These are phyloP conservation scores for Illadopsis cleaveri DNA, from an alignment of 2,113 vertebrate species.

Conservation along the genomic window DNA sequence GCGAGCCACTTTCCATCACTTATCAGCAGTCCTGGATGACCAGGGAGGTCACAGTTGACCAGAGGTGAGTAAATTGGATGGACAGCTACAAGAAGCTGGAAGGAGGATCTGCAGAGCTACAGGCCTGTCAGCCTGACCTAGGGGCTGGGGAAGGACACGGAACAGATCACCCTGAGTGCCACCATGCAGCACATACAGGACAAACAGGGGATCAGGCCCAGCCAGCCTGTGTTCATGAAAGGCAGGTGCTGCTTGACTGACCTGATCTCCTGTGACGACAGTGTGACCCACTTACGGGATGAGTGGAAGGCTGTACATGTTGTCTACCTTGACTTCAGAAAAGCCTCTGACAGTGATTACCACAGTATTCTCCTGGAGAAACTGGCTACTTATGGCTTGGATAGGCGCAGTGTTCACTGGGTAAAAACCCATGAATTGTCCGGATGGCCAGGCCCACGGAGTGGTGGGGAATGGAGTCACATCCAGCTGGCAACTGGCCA, in stretches of 20 bases:
- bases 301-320: not conserved
- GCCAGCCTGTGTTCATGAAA: not conserved
- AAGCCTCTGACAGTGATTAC: not conserved
- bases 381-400: not conserved
- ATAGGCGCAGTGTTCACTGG: fast-evolving
- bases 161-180: not conserved
- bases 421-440: fast-evolving
- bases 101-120: not conserved
- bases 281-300: not conserved
- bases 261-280: not conserved
- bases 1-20: fast-evolving
- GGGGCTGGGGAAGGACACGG: not conserved
- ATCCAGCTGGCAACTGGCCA: not conserved
- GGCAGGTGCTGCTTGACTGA: not conserved
- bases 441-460: not conserved
- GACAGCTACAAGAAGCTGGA: not conserved
- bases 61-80: not conserved
- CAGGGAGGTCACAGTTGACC: too few relatives aligned
- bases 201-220: not conserved
- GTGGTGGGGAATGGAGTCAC: not conserved
- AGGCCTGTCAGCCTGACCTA: not conserved
- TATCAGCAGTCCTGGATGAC: not conserved
- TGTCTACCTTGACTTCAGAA: not conserved
- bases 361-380: not conserved
- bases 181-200: not conserved